Base-by-base conservation (phyloP, 2,113 vertebrate species). In the Lagenorhynchus albirostris region DNA sequence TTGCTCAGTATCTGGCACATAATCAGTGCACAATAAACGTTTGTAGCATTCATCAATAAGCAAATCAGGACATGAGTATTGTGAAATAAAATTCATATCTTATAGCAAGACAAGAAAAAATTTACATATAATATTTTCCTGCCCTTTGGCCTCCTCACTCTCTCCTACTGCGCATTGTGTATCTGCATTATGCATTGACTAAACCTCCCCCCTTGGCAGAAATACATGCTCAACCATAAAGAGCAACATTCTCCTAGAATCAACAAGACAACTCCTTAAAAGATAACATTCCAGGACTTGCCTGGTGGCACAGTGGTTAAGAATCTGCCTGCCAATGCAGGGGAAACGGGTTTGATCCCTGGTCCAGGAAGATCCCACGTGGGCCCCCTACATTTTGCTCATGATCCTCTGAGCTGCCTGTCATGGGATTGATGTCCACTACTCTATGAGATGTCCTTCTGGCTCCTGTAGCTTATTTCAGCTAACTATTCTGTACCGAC, bases 391-490 rank as follows among this genome's bases (percentile, higher is more conserved):
- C 53, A 99, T 98, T 0, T 97, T 99, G 33, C 44, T 99, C 86
- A 98, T 99, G 99, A 99, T 99, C 97, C 99, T 99, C 93, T 94
- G 98, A 93, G 99, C 99, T 12, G 98, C 98, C 4, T 99, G 99
- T 87, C 98, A 99, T 0, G 98, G 98, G 9, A 98, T 95, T 33
- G 98, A 98, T 23, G 98, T 99, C 65, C 98, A 96, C 15, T 83
- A 99, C 29, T 99, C 89, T 99, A 98, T 14, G 99, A 99, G 96
- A 98, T 98, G 47, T 99, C 98, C 0, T 99, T 99, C 97, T 99
- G 99, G 98, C 98, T 99, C 8, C 98, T 99, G 62, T 99, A 98
- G 99, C 80, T 99, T 26, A 99, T 99, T 93, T 99, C 98, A 0
- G 99, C 98, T 97, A 99, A 99, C 83, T 33, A 63, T 99, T 74